A percentile compares a stretch with the other conserved stretches of the same genome.
These are phyloP conservation scores for Enteromius unitaeniatus DNA, from an alignment of 2,797 vertebrate species.

Conservation along the genomic window DNA sequence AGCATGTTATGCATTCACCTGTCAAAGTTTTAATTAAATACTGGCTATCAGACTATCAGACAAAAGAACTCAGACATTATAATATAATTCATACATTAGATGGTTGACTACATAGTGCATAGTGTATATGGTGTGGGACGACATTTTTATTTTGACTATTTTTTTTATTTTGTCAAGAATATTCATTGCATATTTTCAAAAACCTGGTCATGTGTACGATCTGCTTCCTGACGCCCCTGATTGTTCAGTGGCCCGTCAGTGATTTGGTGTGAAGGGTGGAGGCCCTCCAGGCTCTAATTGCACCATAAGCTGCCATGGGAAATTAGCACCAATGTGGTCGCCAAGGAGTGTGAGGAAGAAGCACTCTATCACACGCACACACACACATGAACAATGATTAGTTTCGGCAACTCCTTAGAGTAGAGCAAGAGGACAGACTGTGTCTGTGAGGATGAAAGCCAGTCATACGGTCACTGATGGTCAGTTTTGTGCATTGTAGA, in stretches of 20 bases:
- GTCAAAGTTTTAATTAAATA: background rate
- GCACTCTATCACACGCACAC: background rate
- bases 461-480: conserved; percentile 23
- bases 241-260: conserved; percentile 55
- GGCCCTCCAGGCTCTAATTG: conserved; percentile 61
- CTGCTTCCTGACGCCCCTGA: conserved; percentile 58
- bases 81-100: background rate
- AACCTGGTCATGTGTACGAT: conserved; percentile 42
- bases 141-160: background rate
- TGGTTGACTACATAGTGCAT: background rate
- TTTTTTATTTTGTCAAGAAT: conserved; percentile 17
- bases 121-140: background rate
- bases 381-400: background rate
- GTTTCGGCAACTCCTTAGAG: conserved; percentile 10
- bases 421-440: background rate
- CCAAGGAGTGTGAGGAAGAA: conserved; percentile 42
- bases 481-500: conserved; percentile 8
- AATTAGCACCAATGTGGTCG: conserved; percentile 58
- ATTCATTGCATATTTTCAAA: background rate
- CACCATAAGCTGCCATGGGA: conserved; percentile 61
- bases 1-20: background rate
- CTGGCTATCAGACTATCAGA: background rate
- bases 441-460: background rate
- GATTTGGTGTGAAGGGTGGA: conserved; percentile 60
- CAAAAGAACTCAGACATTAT: background rate